Evolutionary conservation across 2,113 vertebrate species (phyloP).

Genomic region (Scalopus aquaticus): DNA sequence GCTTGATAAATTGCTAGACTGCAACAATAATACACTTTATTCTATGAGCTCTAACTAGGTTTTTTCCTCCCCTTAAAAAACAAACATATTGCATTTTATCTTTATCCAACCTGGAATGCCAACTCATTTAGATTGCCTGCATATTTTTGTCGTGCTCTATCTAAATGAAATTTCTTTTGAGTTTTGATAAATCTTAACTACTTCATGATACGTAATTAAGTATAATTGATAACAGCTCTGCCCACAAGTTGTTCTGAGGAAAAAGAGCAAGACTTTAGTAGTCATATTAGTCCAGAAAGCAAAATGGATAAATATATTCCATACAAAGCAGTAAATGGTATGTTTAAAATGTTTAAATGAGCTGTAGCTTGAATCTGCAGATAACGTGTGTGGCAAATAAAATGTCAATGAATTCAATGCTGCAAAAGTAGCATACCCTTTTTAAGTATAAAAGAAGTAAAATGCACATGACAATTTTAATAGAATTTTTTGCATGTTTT

Average conservation of each 20-base stretch:
- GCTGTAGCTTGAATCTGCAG: constrained; percentile 64
- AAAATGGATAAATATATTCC: constrained; percentile 56
- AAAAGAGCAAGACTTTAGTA: constrained; percentile 64
- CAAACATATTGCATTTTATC: constrained; percentile 11
- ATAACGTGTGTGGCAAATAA: constrained; percentile 72
- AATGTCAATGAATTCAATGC: background rate
- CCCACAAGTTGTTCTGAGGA: constrained; percentile 75
- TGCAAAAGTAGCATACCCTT: constrained; percentile 40
- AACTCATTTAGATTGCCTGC: constrained; percentile 64
- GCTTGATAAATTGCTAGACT: background rate
- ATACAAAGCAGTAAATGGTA: constrained; percentile 46
- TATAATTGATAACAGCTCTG: constrained; percentile 77
- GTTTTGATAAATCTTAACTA: constrained; percentile 78
- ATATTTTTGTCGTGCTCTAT: constrained; percentile 66
- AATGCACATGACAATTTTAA: constrained; percentile 75
- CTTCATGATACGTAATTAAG: constrained; percentile 77
- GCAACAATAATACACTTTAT: background rate
- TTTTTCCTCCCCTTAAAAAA: constrained; percentile 13
- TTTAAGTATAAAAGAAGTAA: constrained; percentile 22
- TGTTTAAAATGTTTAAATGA: constrained; percentile 68
- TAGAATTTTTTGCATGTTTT: constrained; percentile 41
- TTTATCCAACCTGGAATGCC: constrained; percentile 78
- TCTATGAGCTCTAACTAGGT: background rate
- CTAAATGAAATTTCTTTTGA: constrained; percentile 75
- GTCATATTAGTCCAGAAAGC: constrained; percentile 37